Conservation (phyloP, 2,888 invertebrate genomes). For the Cecidostiba fungosa region DNA sequence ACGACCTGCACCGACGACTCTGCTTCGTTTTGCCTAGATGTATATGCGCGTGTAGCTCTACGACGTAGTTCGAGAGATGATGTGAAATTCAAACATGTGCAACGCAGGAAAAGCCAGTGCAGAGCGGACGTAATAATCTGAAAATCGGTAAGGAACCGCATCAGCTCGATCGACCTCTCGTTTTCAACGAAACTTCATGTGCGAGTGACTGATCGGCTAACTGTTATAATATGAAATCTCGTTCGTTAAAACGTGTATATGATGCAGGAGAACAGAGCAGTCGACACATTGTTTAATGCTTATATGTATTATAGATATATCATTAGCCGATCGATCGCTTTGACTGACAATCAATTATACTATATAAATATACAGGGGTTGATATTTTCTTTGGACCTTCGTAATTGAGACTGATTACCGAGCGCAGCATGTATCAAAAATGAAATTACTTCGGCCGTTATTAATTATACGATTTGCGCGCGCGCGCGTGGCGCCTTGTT, state of each 20-base stretch:
- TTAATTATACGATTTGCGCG: slow-evolving; percentile 40
- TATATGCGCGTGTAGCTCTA: neutral
- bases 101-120: slow-evolving; percentile 6
- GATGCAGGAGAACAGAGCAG: too few relatives aligned
- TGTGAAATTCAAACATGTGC: slow-evolving; percentile 36
- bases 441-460: slow-evolving; percentile 37
- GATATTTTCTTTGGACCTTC: neutral
- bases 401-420: slow-evolving; percentile 26
- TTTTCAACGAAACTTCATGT: neutral
- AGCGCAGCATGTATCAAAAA: slow-evolving; percentile 14
- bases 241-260: neutral
- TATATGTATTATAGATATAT: too few relatives aligned
- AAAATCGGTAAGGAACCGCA: slow-evolving; percentile 15
- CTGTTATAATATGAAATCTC: too few relatives aligned
- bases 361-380: neutral
- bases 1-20: neutral
- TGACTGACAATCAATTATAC: slow-evolving; percentile 20
- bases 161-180: neutral
- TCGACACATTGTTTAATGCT: too few relatives aligned
- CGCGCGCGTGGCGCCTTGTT: neutral
- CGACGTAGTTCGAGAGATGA: neutral
- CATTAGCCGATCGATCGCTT: neutral
- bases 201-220: neutral
- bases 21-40: neutral
- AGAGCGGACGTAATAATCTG: neutral